Percentiles rank a stretch among this genome's conserved stretches.
Evolutionary conservation across 2,888 invertebrate species (phyloP).

Genomic region (Pristionchus maxplancki): DNA sequence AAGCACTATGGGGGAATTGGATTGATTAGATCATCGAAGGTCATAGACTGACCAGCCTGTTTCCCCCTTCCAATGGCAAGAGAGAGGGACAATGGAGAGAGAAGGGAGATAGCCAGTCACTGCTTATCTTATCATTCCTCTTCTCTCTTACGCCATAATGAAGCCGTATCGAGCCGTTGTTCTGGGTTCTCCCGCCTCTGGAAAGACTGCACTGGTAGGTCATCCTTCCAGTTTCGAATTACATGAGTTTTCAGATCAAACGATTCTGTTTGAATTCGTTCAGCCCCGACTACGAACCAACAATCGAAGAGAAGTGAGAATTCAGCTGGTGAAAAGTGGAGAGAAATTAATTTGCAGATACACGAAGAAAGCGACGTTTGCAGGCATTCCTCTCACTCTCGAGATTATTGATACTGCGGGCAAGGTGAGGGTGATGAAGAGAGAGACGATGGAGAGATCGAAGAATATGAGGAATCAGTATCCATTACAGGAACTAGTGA

Average conservation of each 20-base stretch:
- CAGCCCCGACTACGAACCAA: constrained; percentile 37
- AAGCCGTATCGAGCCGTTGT: constrained; percentile 43
- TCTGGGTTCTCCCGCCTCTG: constrained; percentile 24
- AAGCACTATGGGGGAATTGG: neutral
- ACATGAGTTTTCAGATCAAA: neutral
- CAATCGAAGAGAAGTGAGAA: constrained; percentile 49
- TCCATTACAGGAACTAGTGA: constrained; percentile 34
- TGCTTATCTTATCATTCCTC: constrained; percentile 39
- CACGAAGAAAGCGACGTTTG: constrained; percentile 47
- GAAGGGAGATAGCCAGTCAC: constrained; percentile 1
- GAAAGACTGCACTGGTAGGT: constrained; percentile 30
- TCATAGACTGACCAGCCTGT: neutral
- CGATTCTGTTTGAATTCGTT: constrained; percentile 34
- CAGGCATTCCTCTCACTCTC: constrained; percentile 44
- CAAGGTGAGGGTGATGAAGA: constrained; percentile 32
- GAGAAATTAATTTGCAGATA: constrained; percentile 14
- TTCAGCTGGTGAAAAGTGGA: neutral
- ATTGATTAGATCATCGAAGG: constrained; percentile 33
- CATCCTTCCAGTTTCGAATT: neutral
- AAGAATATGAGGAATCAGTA: neutral
- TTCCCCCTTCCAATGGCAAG: neutral
- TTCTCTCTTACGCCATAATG: constrained; percentile 11
- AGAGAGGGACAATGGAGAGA: neutral
- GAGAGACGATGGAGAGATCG: neutral
- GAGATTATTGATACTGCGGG: constrained; percentile 50